Evolutionary conservation across 1,140 invertebrate genomes (phyloP), one percentile per base, ranked within the genome.

Genomic region (Brachionus calyciflorus): DNA sequence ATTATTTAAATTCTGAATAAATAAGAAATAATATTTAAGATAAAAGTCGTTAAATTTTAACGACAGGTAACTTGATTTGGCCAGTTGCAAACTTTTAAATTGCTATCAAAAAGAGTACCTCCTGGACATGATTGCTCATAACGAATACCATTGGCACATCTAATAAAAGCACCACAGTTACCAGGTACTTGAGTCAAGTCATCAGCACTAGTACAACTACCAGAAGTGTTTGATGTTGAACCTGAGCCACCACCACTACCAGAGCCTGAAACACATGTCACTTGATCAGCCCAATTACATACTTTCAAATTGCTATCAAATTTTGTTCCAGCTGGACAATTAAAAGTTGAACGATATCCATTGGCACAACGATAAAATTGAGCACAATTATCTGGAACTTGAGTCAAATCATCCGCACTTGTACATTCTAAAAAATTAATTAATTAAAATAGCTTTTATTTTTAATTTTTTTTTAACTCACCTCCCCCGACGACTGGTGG

Each of bases 341-440:
- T 6, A 2, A 21, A 24, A 2, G 26, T 30, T 14, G 46, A 69
- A n/a, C 37, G 41, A 12, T 21, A 6, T 17, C 65, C 65, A 48
- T 69, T 69, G 14, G 65, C 65, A 17, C 65, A 69, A 4, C 65
- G 65, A 24, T 44, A 69, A 49, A 69, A 69, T 69, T 69, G 5
- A 24, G 24, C 6, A 30, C 65, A 69, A 69, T 69, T 30, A 40
- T n/a, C 40, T 5, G 65, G 65, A 28, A 14, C 17, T 33, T 46
- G 41, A n/a, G 65, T 69, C 26, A 69, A 30, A 49, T 69, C 65
- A 28, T 69, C 65, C 10, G 65, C 65, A 28, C 21, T 28, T 46
- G 41, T 69, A 30, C 65, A 69, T 28, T 69, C 65, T 41, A 30
- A n/a, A 24, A 3, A 14, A 37, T 10, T n/a, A 40, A n/a, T n/a